Percentiles rank a stretch among this genome's conserved stretches.
These are phyloP conservation scores for Dicyrtomina minuta DNA, from an alignment of 2,888 invertebrate genomes.

Conservation along the genomic window DNA sequence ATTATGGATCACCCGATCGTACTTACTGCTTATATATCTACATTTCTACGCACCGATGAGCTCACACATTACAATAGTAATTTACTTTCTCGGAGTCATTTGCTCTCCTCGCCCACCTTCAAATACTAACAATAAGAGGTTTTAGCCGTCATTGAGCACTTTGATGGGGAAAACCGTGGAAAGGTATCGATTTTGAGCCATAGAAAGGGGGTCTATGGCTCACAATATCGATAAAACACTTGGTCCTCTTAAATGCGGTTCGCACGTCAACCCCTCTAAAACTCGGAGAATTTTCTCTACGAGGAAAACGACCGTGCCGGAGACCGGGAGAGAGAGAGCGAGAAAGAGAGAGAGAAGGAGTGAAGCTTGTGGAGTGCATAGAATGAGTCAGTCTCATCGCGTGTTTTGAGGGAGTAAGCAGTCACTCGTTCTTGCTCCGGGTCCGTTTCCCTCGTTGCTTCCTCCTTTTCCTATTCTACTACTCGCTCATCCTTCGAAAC, in stretches of 20 bases:
- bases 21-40: too few species aligned
- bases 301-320: too few species aligned
- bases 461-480: not conserved
- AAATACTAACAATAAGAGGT: not conserved
- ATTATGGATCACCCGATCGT: too few species aligned
- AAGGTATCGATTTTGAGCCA: constrained; percentile 11
- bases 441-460: not conserved
- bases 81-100: constrained; percentile 1
- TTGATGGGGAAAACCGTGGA: not conserved
- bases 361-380: constrained; percentile 34
- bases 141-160: not conserved
- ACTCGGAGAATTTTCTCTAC: constrained; percentile 13
- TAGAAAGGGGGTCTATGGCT: constrained; percentile 25
- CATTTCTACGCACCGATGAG: too few species aligned
- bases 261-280: constrained; percentile 29
- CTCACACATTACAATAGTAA: too few species aligned
- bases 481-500: not conserved
- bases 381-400: constrained; percentile 25
- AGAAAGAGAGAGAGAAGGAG: constrained; percentile 29
- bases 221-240: constrained; percentile 37
- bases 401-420: constrained; percentile 31
- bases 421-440: constrained; percentile 20
- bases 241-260: constrained; percentile 30
- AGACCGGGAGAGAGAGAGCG: too few species aligned
- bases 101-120: constrained; percentile 1